Conservation (phyloP, 92 coral and sea anemone species). For the Actinernus sp. region DNA sequence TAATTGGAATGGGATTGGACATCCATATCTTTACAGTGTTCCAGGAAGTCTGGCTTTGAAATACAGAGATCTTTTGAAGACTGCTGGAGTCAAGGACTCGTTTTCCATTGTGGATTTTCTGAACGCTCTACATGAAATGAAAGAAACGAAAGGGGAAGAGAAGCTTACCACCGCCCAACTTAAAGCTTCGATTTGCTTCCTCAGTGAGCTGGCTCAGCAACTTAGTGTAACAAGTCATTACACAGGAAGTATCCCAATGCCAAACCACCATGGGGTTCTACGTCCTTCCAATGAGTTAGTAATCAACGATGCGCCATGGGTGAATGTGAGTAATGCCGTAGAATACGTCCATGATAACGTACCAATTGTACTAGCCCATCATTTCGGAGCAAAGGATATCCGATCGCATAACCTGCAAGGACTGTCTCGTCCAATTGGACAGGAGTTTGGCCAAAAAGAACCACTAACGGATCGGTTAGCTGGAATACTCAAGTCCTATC, state of each 20-base stretch:
- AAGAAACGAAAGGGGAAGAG: conserved; percentile 71
- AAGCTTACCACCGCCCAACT: conserved; percentile 73
- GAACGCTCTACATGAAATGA: conserved; percentile 73
- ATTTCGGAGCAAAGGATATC: conserved; percentile 83
- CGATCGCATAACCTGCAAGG: conserved; percentile 63
- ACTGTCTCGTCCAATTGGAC: conserved; percentile 79
- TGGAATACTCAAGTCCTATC: conserved; percentile 82
- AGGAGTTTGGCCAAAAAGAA: conserved; percentile 93
- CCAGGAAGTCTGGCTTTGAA: conserved; percentile 74
- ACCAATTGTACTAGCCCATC: conserved; percentile 78
- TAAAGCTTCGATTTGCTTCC: conserved; percentile 73
- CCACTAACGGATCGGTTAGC: conserved; percentile 78
- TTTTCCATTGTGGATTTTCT: conserved; percentile 74
- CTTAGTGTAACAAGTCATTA: conserved; percentile 48
- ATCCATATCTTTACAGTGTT: conserved; percentile 82
- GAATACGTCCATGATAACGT: conserved; percentile 77
- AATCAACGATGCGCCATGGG: conserved; percentile 91
- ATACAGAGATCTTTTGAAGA: conserved; percentile 71
- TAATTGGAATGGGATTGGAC: conserved; percentile 82
- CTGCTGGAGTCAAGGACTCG: conserved; percentile 75
- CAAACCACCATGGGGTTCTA: conserved; percentile 69
- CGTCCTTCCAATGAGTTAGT: conserved; percentile 79
- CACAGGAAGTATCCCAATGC: conserved; percentile 77
- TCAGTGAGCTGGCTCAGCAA: conserved; percentile 69
- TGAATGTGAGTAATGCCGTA: conserved; percentile 49